Conservation (phyloP, 2,888 invertebrate species). For the Laothoe populi region DNA sequence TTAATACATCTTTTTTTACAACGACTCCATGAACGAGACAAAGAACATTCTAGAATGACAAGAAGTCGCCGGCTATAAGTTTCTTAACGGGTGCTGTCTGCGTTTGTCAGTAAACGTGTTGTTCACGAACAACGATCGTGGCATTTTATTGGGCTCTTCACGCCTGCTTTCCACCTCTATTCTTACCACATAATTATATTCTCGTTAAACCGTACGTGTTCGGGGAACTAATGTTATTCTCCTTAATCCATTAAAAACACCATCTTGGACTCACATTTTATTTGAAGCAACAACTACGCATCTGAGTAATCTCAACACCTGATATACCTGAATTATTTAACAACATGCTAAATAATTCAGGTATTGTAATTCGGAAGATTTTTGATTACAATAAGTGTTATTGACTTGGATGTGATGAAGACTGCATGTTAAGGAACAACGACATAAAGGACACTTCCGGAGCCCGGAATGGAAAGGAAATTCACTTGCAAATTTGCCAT, state of each 20-base stretch:
- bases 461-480: constrained; percentile 78
- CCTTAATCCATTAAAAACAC: constrained; percentile 1
- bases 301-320: not conserved
- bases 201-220: constrained; percentile 53
- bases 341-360: constrained; percentile 5
- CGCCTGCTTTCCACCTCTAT: constrained; percentile 47
- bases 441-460: constrained; percentile 72
- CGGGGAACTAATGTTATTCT: constrained; percentile 46
- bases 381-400: constrained; percentile 48
- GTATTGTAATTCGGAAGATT: constrained; percentile 2
- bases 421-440: constrained; percentile 65
- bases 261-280: not conserved
- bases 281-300: not conserved
- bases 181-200: constrained; percentile 47
- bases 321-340: not conserved
- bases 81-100: constrained; percentile 10
- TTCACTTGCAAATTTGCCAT: constrained; percentile 70
- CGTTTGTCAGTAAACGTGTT: not conserved
- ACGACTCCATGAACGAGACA: not conserved
- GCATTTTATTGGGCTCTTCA: constrained; percentile 46
- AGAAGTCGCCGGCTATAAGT: not conserved
- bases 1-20: not conserved
- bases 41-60: not conserved
- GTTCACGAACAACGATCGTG: constrained; percentile 38
- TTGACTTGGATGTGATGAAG: constrained; percentile 53